A percentile compares a stretch with the other conserved stretches of the same genome.
phyloP scores from a whole-genome alignment of 2,888 invertebrate species.

The Thera britannica region DNA sequence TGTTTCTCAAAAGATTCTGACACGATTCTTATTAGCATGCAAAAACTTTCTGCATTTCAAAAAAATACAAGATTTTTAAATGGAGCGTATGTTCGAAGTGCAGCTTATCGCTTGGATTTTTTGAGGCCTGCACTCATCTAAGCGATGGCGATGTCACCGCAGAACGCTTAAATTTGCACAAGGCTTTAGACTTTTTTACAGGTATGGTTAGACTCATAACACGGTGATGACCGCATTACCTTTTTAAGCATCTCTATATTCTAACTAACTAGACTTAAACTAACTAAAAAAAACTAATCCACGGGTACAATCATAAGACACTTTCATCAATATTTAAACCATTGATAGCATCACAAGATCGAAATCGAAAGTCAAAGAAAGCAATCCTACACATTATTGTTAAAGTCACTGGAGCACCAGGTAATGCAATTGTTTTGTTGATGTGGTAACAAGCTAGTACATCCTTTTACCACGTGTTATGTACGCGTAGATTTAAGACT shows the following conservation, averaged over 20 bases:
- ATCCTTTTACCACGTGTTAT: constrained; percentile 16
- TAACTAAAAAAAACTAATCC: too few species aligned
- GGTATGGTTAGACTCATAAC: too few species aligned
- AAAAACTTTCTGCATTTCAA: not conserved
- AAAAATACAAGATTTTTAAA: too few species aligned
- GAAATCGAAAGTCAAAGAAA: constrained; percentile 76
- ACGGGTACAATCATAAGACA: not conserved
- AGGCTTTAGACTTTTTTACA: too few species aligned
- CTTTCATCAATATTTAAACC: not conserved
- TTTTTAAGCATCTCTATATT: too few species aligned
- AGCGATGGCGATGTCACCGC: too few species aligned
- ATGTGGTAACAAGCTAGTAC: constrained; percentile 46
- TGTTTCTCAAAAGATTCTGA: constrained; percentile 12
- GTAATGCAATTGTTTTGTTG: constrained; percentile 72
- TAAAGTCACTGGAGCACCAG: constrained; percentile 76
- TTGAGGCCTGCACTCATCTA: too few species aligned
- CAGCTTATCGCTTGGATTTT: not conserved
- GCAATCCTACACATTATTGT: constrained; percentile 69
- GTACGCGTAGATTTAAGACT: constrained; percentile 9
- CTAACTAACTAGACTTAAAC: too few species aligned
- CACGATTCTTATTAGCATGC: constrained; percentile 9
- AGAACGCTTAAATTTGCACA: too few species aligned
- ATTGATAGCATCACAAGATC: constrained; percentile 47
- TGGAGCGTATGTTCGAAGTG: too few species aligned
- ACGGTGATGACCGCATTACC: too few species aligned